Evolutionary conservation across 2,888 invertebrate genomes (phyloP).

Genomic region (Eretmocerus hayati): DNA sequence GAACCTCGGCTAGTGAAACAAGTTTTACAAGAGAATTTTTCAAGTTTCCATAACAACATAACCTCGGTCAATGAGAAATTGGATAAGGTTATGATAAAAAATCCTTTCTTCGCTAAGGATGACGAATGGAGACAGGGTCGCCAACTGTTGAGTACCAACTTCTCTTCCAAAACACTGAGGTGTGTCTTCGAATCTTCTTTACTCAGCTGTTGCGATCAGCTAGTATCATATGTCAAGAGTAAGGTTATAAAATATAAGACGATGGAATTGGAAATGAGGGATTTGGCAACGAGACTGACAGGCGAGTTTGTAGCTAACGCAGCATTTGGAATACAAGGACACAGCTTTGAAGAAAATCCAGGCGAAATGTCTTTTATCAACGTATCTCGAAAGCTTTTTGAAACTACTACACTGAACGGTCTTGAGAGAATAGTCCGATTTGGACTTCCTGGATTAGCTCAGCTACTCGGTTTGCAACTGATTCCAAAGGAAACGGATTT

Average conservation of each 20-base stretch:
- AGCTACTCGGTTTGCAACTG: conserved; percentile 16
- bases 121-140: conserved; percentile 28
- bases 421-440: conserved; percentile 26
- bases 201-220: conserved; percentile 23
- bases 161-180: conserved; percentile 26
- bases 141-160: conserved; percentile 22
- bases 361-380: conserved; percentile 20
- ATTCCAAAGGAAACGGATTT: conserved; percentile 24
- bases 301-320: conserved; percentile 30
- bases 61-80: conserved; percentile 18
- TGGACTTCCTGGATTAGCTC: conserved; percentile 21
- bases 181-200: conserved; percentile 27
- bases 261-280: conserved; percentile 27
- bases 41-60: conserved; percentile 27
- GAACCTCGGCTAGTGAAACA: conserved; percentile 30
- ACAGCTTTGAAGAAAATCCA: conserved; percentile 27
- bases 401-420: conserved; percentile 12
- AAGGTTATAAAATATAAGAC: conserved; percentile 7
- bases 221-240: conserved; percentile 22
- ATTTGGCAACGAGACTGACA: conserved; percentile 27
- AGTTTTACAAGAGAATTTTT: conserved; percentile 26
- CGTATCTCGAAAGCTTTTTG: conserved; percentile 22
- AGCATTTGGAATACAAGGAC: conserved; percentile 32
- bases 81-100: conserved; percentile 26
- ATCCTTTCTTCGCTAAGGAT: conserved; percentile 29